Conservation (phyloP, 2,113 vertebrate genomes). For the Paracanthobrama guichenoti region DNA sequence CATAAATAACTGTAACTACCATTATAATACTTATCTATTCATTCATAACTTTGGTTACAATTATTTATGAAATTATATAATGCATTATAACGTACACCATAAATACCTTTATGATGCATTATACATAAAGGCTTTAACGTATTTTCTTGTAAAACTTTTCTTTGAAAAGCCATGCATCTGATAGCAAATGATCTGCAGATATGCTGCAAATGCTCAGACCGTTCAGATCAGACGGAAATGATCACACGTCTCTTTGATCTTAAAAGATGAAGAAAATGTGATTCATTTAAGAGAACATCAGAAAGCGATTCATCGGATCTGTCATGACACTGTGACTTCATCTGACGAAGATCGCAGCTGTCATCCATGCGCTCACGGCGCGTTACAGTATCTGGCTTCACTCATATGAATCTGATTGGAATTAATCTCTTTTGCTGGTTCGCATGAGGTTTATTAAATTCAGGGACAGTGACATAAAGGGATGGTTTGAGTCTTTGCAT, state of each 20-base stretch:
- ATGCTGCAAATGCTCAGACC: no score
- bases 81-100: no score
- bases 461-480: not conserved
- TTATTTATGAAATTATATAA: no score
- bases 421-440: not conserved
- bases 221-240: no score
- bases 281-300: not conserved
- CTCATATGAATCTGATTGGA: not conserved
- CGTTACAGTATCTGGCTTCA: conserved; percentile 6
- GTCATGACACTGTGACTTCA: not conserved
- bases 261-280: not conserved
- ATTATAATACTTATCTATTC: no score
- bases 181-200: no score
- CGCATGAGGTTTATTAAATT: not conserved
- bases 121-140: no score
- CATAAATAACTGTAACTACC: no score
- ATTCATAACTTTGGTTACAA: no score
- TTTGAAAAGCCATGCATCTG: not conserved
- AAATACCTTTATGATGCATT: no score
- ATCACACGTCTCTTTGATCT: not conserved
- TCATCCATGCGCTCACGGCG: not conserved
- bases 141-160: no score
- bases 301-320: not conserved
- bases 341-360: not conserved
- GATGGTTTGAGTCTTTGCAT: not conserved